phyloP scores from a whole-genome alignment of 2,797 vertebrate genomes.

The Monodelphis domestica region DNA sequence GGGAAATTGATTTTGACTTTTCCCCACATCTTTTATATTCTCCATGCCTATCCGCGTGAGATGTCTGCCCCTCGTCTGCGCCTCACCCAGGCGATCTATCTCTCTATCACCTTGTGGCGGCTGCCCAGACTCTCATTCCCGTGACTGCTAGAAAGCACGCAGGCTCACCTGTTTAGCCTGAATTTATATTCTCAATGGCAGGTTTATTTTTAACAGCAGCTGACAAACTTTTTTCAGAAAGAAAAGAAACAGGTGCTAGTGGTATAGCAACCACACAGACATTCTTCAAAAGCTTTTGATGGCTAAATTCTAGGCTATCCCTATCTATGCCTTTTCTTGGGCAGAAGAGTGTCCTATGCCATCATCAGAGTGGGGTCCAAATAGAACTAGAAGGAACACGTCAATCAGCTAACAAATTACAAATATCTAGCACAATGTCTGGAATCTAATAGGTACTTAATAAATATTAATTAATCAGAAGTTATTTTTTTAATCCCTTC shows the following conservation, averaged over 20 bases:
- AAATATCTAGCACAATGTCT: background rate
- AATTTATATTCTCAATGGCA: slow-evolving; percentile 73
- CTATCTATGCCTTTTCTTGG: background rate
- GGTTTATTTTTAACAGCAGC: slow-evolving; percentile 77
- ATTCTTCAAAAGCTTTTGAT: background rate
- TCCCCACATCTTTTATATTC: background rate
- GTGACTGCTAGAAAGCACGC: background rate
- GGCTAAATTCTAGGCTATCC: background rate
- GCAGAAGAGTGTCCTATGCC: background rate
- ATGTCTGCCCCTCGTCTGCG: background rate
- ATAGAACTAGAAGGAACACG: background rate
- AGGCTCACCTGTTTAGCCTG: slow-evolving; percentile 60
- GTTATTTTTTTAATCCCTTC: background rate
- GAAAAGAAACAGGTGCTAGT: slow-evolving; percentile 77
- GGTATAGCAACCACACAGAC: background rate
- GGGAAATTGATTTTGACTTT: background rate
- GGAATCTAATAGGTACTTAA: background rate
- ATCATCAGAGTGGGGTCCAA: background rate
- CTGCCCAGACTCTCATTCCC: background rate
- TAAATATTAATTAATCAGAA: background rate
- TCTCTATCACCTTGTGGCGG: background rate
- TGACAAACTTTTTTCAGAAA: slow-evolving; percentile 73
- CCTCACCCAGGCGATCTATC: background rate
- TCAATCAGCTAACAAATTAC: background rate
- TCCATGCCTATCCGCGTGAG: background rate